Conservation (phyloP, 1,140 invertebrate genomes). For the Caenorhabditis briggsae region DNA sequence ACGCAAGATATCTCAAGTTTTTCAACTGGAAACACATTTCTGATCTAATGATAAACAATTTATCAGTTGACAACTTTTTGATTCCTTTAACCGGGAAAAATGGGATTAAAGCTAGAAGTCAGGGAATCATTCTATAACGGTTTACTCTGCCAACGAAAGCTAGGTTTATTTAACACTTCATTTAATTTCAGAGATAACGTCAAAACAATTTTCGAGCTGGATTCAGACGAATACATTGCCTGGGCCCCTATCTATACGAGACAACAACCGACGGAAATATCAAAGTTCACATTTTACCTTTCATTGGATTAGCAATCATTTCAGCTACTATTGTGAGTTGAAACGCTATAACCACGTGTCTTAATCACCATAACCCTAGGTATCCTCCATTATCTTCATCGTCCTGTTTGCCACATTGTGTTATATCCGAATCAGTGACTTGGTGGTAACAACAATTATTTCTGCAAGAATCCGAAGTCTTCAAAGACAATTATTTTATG, state of each 20-base stretch:
- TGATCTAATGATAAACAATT: too few species aligned
- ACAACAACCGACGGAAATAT: background rate
- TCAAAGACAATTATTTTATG: constrained; percentile 2
- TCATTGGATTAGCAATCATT: constrained; percentile 1
- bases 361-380: background rate
- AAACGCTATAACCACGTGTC: too few species aligned
- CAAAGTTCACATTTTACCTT: background rate
- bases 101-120: too few species aligned
- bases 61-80: too few species aligned
- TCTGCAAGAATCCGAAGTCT: background rate
- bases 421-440: background rate
- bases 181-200: background rate
- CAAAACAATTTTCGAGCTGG: background rate
- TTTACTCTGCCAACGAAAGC: too few species aligned
- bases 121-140: too few species aligned
- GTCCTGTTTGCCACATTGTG: background rate
- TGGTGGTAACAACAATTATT: background rate
- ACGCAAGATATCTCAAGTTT: too few species aligned
- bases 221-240: background rate
- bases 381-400: background rate
- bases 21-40: too few species aligned
- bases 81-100: background rate
- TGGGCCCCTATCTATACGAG: background rate
- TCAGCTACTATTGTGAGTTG: constrained; percentile 2
- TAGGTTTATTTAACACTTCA: background rate